Percentiles rank a stretch among this genome's conserved stretches.
These are phyloP conservation scores for Pachyuromys duprasi DNA, from an alignment of 2,797 vertebrate species.

Conservation along the genomic window DNA sequence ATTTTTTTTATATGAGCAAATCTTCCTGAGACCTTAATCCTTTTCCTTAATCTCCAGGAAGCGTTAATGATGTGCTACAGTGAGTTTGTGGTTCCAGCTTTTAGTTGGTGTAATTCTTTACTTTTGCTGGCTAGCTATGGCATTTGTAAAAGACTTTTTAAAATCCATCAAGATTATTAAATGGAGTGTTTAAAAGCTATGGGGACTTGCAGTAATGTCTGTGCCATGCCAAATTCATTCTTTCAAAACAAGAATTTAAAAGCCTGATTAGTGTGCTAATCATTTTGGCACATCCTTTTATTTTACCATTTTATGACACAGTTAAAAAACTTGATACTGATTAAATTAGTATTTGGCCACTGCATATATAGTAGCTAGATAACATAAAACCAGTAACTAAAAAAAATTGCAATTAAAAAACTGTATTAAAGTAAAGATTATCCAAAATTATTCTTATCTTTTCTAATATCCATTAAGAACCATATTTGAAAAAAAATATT, in stretches of 20 bases:
- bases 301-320: conserved; percentile 1
- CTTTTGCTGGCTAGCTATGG: conserved; percentile 40
- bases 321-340: conserved; percentile 5
- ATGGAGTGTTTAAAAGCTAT: conserved; percentile 42
- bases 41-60: conserved; percentile 22
- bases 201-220: conserved; percentile 26
- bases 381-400: conserved; percentile 62
- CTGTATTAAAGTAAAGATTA: conserved; percentile 55
- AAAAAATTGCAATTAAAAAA: conserved; percentile 45
- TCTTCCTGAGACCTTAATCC: neutral
- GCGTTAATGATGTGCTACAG: neutral
- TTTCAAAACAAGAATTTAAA: conserved; percentile 68
- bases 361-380: conserved; percentile 41
- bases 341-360: conserved; percentile 63
- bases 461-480: conserved; percentile 50
- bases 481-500: conserved; percentile 46
- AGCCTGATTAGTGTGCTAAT: conserved; percentile 60
- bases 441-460: conserved; percentile 37
- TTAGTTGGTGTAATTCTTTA: conserved; percentile 18
- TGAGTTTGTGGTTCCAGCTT: neutral
- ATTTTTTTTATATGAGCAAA: neutral
- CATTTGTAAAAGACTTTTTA: neutral
- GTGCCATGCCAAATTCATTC: conserved; percentile 22
- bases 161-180: conserved; percentile 38
- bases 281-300: conserved; percentile 58